Base-by-base conservation (phyloP, 1,140 invertebrate species). In the Caenorhabditis briggsae region DNA sequence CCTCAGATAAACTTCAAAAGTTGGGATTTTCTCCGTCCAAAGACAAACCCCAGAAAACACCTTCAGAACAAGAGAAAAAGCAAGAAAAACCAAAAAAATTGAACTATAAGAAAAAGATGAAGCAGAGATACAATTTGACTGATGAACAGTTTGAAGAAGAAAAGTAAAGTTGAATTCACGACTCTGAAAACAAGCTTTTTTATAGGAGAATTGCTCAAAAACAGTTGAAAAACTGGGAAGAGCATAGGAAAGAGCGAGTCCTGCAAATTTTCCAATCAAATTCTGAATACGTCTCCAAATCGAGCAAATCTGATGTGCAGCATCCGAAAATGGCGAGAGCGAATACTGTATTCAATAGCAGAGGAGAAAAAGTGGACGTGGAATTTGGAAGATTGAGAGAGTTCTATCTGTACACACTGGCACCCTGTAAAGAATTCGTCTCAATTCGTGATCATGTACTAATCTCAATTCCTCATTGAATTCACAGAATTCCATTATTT, bases 61-160 rank as follows among this genome's bases (percentile, higher is more conserved):
- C 33, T 33, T 33, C 33, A 3, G 33, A 33, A 33, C 33, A 33
- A 33, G 33, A 33, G 33, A 33, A 33, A 33, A 33, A 46, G n/a
- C 23, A 25, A 41, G 46, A 70, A 41, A 70, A 18, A 70, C 64
- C 23, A 33, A 65, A 65, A 33, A 65, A 46, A 33, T 9, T 50
- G 46, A 78, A 23, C n/a, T 78, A 78, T 23, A 78, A 78, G n/a
- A 50, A 78, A 11, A 78, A 43, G 20, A 78, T 78, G 70, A 48
- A 20, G n/a, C 7, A n/a, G 14, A 48, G n/a, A 18, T 78, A 78
- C n/a, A 20, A 53, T 1, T 7, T 78, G 7, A 53, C 46, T 12
- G 70, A 78, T 78, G 46, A 50, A 2, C 2, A 23, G 46, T 78
- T 50, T n/a, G 70, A 78, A 20, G n/a, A n/a, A 1, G 18, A 78